A percentile compares a stretch with the other conserved stretches of the same genome.
Conservation (phyloP, 1,140 invertebrate species). For the Bombus superbus region DNA sequence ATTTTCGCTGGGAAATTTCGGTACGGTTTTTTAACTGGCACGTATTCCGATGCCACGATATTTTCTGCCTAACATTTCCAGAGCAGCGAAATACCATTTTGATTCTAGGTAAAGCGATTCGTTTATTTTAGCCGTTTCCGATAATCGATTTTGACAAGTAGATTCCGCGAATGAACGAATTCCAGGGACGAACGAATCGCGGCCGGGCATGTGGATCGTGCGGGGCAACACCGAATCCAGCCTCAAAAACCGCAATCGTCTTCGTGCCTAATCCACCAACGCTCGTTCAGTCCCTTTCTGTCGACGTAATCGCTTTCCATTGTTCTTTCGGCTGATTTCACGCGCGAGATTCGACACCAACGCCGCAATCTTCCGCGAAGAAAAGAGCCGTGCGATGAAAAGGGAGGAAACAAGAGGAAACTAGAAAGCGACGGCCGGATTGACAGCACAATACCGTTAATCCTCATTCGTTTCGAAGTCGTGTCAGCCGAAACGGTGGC, state of each 20-base stretch:
- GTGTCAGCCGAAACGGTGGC: slow-evolving; percentile 37
- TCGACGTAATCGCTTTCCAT: slow-evolving; percentile 62
- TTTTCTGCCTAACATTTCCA: neutral
- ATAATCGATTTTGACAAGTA: slow-evolving; percentile 21
- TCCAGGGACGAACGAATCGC: neutral
- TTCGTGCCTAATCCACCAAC: slow-evolving; percentile 49
- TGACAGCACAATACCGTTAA: slow-evolving; percentile 71
- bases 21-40: neutral
- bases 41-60: too few species aligned
- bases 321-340: slow-evolving; percentile 67
- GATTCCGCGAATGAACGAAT: neutral
- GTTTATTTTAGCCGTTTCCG: neutral
- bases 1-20: neutral
- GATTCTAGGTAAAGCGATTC: too few species aligned
- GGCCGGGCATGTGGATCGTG: slow-evolving; percentile 16
- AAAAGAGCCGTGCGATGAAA: slow-evolving; percentile 37
- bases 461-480: slow-evolving; percentile 68
- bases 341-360: slow-evolving; percentile 50
- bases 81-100: neutral
- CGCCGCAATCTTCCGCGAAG: slow-evolving; percentile 52
- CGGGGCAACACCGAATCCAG: slow-evolving; percentile 23
- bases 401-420: slow-evolving; percentile 47
- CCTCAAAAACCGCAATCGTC: slow-evolving; percentile 57
- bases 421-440: slow-evolving; percentile 44
- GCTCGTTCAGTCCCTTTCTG: slow-evolving; percentile 47